Conservation (phyloP, 1,140 invertebrate species). For the Megalonaias nervosa region DNA sequence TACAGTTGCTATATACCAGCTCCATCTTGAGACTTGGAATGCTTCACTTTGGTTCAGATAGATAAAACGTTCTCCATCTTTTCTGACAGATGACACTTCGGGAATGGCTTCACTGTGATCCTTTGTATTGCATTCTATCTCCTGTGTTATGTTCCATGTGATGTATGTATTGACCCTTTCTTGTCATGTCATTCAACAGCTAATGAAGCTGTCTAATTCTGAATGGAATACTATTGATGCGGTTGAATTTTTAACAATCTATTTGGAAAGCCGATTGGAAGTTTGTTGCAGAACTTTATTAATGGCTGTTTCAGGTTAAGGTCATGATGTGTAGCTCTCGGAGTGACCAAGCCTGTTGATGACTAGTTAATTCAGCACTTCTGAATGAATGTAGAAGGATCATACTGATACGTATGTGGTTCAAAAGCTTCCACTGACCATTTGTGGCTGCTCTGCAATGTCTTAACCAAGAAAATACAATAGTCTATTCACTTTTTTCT, state of each 20-base stretch:
- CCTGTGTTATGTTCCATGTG: constrained; percentile 27
- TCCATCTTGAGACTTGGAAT: constrained; percentile 25
- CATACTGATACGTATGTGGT: too few species aligned
- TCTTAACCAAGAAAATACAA: too few species aligned
- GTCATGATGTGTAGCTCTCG: too few species aligned
- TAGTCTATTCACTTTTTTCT: too few species aligned
- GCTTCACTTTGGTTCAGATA: constrained; percentile 36
- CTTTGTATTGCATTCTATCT: constrained; percentile 39
- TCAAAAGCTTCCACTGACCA: too few species aligned
- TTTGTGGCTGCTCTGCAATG: too few species aligned
- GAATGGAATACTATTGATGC: not conserved
- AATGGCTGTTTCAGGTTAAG: too few species aligned
- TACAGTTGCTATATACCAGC: constrained; percentile 13
- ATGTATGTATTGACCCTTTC: constrained; percentile 31
- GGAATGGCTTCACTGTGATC: constrained; percentile 35
- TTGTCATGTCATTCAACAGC: constrained; percentile 31
- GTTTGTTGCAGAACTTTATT: not conserved
- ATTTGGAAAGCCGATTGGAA: not conserved
- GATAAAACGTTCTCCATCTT: too few species aligned
- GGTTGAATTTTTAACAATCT: constrained; percentile 4
- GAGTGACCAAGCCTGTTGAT: too few species aligned
- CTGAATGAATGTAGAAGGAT: too few species aligned
- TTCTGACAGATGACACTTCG: constrained; percentile 25
- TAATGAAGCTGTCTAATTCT: constrained; percentile 38
- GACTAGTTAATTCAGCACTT: too few species aligned